These are phyloP conservation scores for Schlechtendalia chinensis DNA, from an alignment of 1,140 invertebrate species.

Conservation along the genomic window DNA sequence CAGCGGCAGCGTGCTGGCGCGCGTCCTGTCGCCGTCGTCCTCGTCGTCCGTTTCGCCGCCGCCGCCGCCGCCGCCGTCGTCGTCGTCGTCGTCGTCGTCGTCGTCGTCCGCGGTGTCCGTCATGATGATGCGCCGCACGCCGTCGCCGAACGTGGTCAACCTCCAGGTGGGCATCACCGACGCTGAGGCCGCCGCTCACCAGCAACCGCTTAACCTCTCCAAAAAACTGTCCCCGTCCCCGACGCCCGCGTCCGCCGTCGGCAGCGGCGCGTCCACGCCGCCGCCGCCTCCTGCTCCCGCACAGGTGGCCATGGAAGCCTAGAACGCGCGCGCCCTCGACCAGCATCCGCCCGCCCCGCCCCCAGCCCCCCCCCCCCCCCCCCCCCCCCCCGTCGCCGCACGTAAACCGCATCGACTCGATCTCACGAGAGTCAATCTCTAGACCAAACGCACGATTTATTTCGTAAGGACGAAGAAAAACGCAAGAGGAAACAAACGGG, in stretches of 20 bases:
- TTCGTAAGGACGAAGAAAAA: neutral
- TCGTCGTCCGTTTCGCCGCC: constrained; percentile 60
- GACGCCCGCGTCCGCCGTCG: constrained; percentile 34
- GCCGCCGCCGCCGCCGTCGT: constrained; percentile 53
- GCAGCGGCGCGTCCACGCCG: neutral
- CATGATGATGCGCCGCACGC: constrained; percentile 53
- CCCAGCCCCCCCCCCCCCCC: neutral
- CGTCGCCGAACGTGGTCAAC: constrained; percentile 65
- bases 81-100: constrained; percentile 56
- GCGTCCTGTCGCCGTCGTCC: constrained; percentile 58
- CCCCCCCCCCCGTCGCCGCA: constrained; percentile 14
- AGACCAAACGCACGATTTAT: constrained; percentile 40
- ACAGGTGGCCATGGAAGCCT: constrained; percentile 43
- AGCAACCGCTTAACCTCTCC: constrained; percentile 81
- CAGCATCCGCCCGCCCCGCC: no score
- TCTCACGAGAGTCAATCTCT: constrained; percentile 47
- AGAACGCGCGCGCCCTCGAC: neutral
- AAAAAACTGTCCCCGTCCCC: constrained; percentile 81
- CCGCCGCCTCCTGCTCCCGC: constrained; percentile 22
- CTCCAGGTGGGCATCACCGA: constrained; percentile 75
- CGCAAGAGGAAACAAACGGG: constrained; percentile 13
- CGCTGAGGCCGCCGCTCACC: constrained; percentile 57
- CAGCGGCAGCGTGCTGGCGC: constrained; percentile 49
- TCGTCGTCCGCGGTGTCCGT: constrained; percentile 56
- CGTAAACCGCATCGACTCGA: constrained; percentile 44